Base-by-base conservation (phyloP, 2,888 invertebrate genomes). In the Margaritifera margaritifera region DNA sequence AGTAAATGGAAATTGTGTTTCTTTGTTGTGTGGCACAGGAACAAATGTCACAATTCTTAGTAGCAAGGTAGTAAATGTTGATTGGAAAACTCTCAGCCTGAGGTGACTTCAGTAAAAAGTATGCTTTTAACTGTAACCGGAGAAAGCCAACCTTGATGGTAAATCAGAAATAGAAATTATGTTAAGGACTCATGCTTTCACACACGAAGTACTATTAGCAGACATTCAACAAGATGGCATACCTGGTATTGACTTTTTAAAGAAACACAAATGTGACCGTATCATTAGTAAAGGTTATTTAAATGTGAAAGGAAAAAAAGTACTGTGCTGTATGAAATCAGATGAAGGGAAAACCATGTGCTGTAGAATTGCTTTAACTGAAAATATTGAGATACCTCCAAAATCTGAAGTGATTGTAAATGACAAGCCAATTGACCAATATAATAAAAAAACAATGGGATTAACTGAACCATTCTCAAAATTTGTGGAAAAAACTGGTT, bases 61-160 rank as follows among this genome's bases (percentile, higher is more conserved):
- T 31, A 62, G 27, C 18, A 57, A 60, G 22, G 22, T 55, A 19
- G 31, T 65, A 25, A 62, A 53, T 62, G 1, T 15, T 62, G 25
- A 18, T 25, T 19, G n/a, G 19, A 22, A 55, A 11, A n/a, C 62
- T 51, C 8, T 6, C 19, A 8, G 31, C 60, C 60, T 31, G 19
- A 24, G 24, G 27, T 60, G 8, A 61, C 31, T 42, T 59, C 64
- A 31, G 64, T 68, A n/a, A 51, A 52, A 6, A 61, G 55, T n/a
- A 54, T 61, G 53, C n/a, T 69, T 15, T 25, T 42, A 22, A 69
- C 69, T 27, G 72, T 66, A 20, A 73, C 72, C n/a, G 69, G 72
- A 6, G 66, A 73, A 66, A 56, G 18, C 25, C 60, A 55, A 58
- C 64, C 72, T 73, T 62, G 42, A 52, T 24, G 72, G 69, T 20